Base-by-base conservation (phyloP, 2,797 vertebrate species). In the Phaenicophaeus curvirostris region DNA sequence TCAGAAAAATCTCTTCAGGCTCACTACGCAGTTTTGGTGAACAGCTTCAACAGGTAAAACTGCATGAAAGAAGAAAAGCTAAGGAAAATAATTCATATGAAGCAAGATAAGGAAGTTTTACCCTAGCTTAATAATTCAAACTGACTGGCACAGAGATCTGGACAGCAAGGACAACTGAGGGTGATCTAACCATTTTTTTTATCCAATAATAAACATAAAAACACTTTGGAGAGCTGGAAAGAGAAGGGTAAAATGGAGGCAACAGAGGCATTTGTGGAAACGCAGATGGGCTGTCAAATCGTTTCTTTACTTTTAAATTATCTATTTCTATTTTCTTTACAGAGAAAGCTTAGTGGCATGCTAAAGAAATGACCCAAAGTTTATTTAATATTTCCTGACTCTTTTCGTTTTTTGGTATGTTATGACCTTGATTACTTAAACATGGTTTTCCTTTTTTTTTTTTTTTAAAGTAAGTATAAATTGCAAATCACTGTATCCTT, bases 371-470 rank as follows among this genome's bases (percentile, higher is more conserved):
- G 63, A 90, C 20, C 9, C 41, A 57, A 69, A 39, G 20, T 77
- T 71, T 86, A 95, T 85, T 94, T 92, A 86, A 61, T 42, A 27
- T 39, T 55, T 94, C 76, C 18, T 61, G 16, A 11, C 20, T 55
- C 46, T 28, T 41, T 28, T n/a, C 16, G 14, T 83, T 85, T 62
- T 46, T 75, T 67, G 18, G 33, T 41, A 31, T 53, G 19, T 59
- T 88, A 88, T 54, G 83, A 67, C 33, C 39, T 80, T 78, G 44
- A 85, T 95, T 88, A 95, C 63, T 87, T 89, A 69, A 85, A 61
- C 25, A 78, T 4, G 35, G 63, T 92, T 96, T 88, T 94, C 72
- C 84, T 94, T n/a, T n/a, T n/a, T n/a, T n/a, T n/a, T n/a, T n/a
- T n/a, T n/a, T n/a, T n/a, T n/a, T 44, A 44, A 42, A 75, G 21